Percentiles rank a stretch among this genome's conserved stretches.
These are phyloP conservation scores for Carassius carassius DNA, from an alignment of 2,113 vertebrate species.

Conservation along the genomic window DNA sequence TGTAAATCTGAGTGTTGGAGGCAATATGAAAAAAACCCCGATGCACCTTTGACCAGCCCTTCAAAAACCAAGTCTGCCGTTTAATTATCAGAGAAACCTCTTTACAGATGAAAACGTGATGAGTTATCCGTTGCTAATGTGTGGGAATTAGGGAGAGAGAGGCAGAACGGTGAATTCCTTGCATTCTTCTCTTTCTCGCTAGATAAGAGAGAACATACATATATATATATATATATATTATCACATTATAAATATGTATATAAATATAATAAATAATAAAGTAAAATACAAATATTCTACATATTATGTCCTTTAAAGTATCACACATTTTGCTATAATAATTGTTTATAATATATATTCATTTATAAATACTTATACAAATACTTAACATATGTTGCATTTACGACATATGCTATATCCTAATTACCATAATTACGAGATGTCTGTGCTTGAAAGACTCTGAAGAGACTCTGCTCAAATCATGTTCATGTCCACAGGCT, in stretches of 20 bases:
- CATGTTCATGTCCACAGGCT: neutral
- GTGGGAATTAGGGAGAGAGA: conserved; percentile 18
- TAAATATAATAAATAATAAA: too few relatives aligned
- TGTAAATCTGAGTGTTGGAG: conserved; percentile 20
- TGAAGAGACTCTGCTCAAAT: neutral
- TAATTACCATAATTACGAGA: neutral
- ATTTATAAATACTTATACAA: too few relatives aligned
- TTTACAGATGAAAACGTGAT: neutral
- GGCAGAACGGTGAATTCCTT: conserved; percentile 16
- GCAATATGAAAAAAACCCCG: neutral
- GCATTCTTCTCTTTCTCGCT: neutral
- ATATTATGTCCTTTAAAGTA: neutral
- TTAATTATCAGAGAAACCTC: neutral
- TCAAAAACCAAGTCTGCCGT: neutral
- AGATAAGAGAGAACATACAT: conserved; percentile 34
- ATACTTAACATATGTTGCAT: neutral
- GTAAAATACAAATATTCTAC: too few relatives aligned
- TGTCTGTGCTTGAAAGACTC: neutral
- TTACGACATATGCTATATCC: too few relatives aligned
- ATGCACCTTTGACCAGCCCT: neutral
- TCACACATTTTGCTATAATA: too few relatives aligned
- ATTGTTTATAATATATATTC: too few relatives aligned
- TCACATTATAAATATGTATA: too few relatives aligned
- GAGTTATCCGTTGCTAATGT: neutral
- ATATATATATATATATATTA: too few relatives aligned